phyloP scores from a whole-genome alignment of 2,797 vertebrate species.

The Macropodus opercularis region DNA sequence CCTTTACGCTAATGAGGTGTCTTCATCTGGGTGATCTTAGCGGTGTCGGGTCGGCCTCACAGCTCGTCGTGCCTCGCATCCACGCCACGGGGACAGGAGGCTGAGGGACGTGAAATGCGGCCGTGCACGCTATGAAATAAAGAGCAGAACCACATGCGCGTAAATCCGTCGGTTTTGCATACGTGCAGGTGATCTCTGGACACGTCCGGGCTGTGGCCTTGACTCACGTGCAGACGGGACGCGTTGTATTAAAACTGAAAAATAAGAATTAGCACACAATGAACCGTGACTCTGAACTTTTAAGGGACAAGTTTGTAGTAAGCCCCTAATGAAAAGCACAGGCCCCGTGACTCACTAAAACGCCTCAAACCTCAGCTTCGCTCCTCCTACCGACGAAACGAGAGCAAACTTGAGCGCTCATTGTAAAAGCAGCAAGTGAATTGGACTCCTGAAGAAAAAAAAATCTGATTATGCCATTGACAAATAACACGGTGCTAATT shows the following conservation, averaged over 20 bases:
- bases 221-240: too few species aligned
- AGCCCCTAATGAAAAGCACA: constrained; percentile 38
- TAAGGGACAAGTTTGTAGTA: constrained; percentile 14
- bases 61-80: constrained; percentile 4
- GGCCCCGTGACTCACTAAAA: constrained; percentile 56
- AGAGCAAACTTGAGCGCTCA: constrained; percentile 42
- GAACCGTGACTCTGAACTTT: constrained; percentile 7
- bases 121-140: background rate
- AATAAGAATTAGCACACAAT: background rate
- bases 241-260: constrained; percentile 4
- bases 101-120: background rate
- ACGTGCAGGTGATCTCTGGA: constrained; percentile 4
- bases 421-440: constrained; percentile 39
- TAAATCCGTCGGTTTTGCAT: background rate
- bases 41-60: constrained; percentile 20
- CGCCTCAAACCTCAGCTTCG: constrained; percentile 44
- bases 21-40: constrained; percentile 24
- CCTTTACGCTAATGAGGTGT: constrained; percentile 49
- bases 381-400: constrained; percentile 54
- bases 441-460: constrained; percentile 21
- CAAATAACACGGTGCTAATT: constrained; percentile 25
- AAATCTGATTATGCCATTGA: constrained; percentile 25
- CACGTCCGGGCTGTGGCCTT: background rate
- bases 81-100: background rate
- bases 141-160: background rate